Conservation (phyloP, 1,140 invertebrate genomes). For the Melitaea cinxia region DNA sequence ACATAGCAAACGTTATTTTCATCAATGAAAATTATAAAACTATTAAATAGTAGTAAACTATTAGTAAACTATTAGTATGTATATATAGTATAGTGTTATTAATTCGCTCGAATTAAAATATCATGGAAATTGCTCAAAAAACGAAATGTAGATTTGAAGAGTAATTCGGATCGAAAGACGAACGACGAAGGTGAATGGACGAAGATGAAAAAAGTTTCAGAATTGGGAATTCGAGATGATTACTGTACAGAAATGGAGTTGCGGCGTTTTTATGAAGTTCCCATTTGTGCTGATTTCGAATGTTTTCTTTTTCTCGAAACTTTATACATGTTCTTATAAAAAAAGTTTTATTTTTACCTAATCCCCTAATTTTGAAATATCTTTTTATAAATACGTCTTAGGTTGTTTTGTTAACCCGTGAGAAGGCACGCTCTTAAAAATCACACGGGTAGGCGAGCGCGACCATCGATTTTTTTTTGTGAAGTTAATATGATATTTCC, state of each 20-base stretch:
- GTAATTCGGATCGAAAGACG: slow-evolving; percentile 56
- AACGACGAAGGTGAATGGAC: slow-evolving; percentile 65
- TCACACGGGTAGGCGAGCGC: no score
- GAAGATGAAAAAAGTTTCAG: slow-evolving; percentile 74
- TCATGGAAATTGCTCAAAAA: background rate
- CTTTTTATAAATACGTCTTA: background rate
- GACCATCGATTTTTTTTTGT: no score
- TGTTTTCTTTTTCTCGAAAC: slow-evolving; percentile 62
- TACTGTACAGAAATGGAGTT: slow-evolving; percentile 77
- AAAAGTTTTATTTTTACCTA: slow-evolving; percentile 67
- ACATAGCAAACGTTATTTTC: no score
- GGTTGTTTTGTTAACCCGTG: background rate
- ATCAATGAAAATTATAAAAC: no score
- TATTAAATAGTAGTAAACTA: no score
- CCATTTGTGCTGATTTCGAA: slow-evolving; percentile 66
- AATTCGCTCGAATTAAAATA: background rate
- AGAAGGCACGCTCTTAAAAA: no score
- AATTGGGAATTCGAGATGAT: slow-evolving; percentile 54
- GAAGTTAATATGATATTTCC: no score
- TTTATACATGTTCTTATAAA: slow-evolving; percentile 54
- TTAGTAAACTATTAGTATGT: no score
- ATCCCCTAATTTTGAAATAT: slow-evolving; percentile 63
- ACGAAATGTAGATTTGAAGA: slow-evolving; percentile 27
- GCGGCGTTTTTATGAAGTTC: slow-evolving; percentile 66
- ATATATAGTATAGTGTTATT: no score